Evolutionary conservation across 2,113 vertebrate genomes (phyloP).

Genomic region (Spheniscus mendiculus): DNA sequence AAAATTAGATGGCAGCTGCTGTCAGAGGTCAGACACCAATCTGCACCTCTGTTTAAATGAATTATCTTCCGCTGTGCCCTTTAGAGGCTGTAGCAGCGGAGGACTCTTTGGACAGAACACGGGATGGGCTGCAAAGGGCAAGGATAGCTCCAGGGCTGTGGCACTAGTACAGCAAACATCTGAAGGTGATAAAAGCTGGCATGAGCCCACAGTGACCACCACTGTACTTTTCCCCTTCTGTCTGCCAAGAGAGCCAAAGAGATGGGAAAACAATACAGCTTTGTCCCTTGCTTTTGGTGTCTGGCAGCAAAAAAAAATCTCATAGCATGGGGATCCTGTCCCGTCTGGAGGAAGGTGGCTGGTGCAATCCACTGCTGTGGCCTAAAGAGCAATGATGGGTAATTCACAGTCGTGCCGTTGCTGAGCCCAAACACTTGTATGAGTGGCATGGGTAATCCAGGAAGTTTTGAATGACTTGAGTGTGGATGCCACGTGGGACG

Average conservation of each 20-base stretch:
- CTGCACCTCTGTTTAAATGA: background rate
- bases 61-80: background rate
- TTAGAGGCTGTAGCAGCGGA: background rate
- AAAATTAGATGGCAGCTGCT: background rate
- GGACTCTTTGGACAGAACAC: background rate
- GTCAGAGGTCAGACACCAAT: background rate
- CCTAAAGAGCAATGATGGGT: background rate
- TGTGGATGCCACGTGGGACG: rapidly evolving
- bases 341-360: background rate
- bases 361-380: background rate
- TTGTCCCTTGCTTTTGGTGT: background rate
- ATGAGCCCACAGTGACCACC: background rate
- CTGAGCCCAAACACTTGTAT: background rate
- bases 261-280: background rate
- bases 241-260: background rate
- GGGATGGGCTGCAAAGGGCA: background rate
- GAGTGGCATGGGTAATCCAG: background rate
- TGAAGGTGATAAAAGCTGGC: background rate
- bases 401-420: rapidly evolving
- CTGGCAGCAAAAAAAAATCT: background rate
- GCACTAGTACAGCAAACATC: background rate
- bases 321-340: rapidly evolving
- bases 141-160: background rate
- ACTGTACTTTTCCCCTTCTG: background rate
- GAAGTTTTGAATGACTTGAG: background rate